Base-by-base conservation (phyloP, 2,888 invertebrate genomes). In the Galeopsomyia nigrocyanea region DNA sequence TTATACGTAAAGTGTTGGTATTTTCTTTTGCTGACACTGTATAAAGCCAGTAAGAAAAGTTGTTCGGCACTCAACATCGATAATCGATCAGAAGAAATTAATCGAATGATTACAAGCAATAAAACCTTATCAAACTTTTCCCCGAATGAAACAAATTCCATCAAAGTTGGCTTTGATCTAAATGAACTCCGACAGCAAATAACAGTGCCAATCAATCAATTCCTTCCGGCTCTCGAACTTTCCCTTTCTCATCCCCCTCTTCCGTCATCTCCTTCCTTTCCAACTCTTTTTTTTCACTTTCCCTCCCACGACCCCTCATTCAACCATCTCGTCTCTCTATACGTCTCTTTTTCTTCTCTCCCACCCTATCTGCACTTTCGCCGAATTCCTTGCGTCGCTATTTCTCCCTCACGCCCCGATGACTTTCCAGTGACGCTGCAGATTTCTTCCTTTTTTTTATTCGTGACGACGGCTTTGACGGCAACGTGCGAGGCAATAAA, bases 371-470 rank as follows among this genome's bases (percentile, higher is more conserved):
- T 53, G n/a, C 17, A 17, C 53, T 19, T 21, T 53, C 19, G n/a
- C 19, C 53, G 53, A 53, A 21, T 17, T 53, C 17, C 10, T 53
- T 53, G 19, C 7, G 53, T 53, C 17, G 10, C 39, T 39, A 39
- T 39, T 39, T 39, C 49, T 62, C 56, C 39, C 17, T 17, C 22
- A 17, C 46, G 17, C 17, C 49, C 17, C 70, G 26, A 64, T 69
- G 63, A 69, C 55, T 73, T 72, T 69, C 46, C 64, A 67, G 69
- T 73, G 69, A 67, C 73, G 47, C 56, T 62, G 66, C 70, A 68
- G 62, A 75, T 78, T 77, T n/a, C n/a, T n/a, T 31, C 31, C 7
- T 31, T 76, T 76, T 74, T 76, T 71, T 56, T 14, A 16, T 39
- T 16, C 10, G 50, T n/a, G 16, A 39, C 39, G 39, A 39, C 13